These are phyloP conservation scores for Prionailurus bengalensis DNA, from an alignment of 2,113 vertebrate species.

Conservation along the genomic window DNA sequence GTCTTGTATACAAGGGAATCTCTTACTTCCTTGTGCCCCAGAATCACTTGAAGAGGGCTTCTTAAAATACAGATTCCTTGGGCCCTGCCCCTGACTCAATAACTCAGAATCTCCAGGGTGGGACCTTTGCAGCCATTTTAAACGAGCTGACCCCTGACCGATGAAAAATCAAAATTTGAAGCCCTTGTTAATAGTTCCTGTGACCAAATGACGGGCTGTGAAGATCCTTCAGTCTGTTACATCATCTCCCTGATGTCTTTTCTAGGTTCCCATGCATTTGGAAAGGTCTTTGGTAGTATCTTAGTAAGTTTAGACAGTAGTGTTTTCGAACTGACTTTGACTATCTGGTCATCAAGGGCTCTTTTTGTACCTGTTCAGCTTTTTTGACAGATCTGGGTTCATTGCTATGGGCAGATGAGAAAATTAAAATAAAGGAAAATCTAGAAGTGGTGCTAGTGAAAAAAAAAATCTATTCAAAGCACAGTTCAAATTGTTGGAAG, in stretches of 20 bases:
- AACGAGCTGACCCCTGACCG: background rate
- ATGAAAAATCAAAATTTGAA: background rate
- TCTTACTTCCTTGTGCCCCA: background rate
- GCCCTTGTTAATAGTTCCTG: background rate
- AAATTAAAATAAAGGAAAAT: background rate
- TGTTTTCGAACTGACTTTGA: background rate
- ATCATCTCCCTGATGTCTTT: background rate
- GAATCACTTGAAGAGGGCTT: background rate
- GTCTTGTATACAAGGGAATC: no score
- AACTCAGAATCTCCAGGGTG: background rate
- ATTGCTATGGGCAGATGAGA: background rate
- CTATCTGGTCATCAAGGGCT: background rate
- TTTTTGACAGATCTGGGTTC: background rate
- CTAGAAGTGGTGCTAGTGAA: background rate
- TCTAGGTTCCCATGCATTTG: background rate
- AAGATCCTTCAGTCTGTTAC: background rate
- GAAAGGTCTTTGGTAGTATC: background rate
- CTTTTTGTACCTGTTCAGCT: background rate
- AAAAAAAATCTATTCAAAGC: background rate
- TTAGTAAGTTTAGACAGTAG: background rate
- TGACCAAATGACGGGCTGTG: background rate
- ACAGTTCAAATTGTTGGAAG: background rate
- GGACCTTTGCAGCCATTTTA: background rate
- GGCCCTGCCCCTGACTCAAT: background rate
- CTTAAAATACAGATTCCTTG: background rate